phyloP scores from a whole-genome alignment of 2,797 vertebrate species.

The Semaprochilodus insignis region DNA sequence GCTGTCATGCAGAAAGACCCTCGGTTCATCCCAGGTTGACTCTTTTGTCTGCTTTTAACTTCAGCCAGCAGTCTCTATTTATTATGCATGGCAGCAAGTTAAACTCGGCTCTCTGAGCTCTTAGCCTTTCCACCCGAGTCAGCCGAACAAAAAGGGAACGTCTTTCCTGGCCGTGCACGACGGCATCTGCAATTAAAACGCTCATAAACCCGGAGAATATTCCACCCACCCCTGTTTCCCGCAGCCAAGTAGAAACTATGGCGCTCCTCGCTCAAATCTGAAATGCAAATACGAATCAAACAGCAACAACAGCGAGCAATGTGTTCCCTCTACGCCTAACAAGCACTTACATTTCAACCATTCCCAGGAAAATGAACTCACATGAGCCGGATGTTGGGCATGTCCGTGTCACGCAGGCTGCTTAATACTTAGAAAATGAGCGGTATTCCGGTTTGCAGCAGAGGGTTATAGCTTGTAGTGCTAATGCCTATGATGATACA shows the following conservation, averaged over 20 bases:
- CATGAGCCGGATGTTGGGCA: not conserved
- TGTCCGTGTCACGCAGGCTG: not conserved
- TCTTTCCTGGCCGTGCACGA: not conserved
- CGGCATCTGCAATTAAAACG: conserved; percentile 20
- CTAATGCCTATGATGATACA: too few species aligned
- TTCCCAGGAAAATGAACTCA: not conserved
- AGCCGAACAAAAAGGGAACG: not conserved
- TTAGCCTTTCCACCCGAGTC: conserved; percentile 11
- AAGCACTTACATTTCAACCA: not conserved
- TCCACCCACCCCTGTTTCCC: conserved; percentile 21
- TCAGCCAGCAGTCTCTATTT: not conserved
- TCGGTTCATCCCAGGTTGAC: not conserved
- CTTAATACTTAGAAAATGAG: not conserved
- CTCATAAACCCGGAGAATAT: conserved; percentile 20
- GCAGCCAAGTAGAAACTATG: conserved; percentile 11
- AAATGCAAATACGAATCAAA: conserved; percentile 36
- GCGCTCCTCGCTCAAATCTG: not conserved
- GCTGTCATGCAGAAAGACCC: not conserved
- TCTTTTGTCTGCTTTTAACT: not conserved
- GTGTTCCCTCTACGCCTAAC: not conserved
- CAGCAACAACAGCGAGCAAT: not conserved
- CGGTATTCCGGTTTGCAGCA: not conserved
- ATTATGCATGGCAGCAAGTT: conserved; percentile 16
- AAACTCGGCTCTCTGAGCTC: not conserved
- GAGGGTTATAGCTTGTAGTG: not conserved